These are phyloP conservation scores for Mythimna vitellina DNA, from an alignment of 2,888 invertebrate genomes.

Conservation along the genomic window DNA sequence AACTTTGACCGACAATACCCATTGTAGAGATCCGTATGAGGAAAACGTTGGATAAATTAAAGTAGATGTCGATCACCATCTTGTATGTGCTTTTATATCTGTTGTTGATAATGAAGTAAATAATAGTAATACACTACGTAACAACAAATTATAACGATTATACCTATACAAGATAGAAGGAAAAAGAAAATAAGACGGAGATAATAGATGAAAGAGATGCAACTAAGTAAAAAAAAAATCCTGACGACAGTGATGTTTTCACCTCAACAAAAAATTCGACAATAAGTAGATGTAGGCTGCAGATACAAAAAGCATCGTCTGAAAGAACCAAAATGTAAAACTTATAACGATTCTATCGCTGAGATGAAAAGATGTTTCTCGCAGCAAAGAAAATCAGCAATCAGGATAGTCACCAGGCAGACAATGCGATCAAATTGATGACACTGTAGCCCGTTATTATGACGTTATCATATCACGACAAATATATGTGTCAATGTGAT, in stretches of 20 bases:
- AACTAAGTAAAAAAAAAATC: too few species aligned
- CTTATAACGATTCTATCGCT: background rate
- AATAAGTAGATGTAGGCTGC: too few species aligned
- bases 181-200: background rate
- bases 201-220: too few species aligned
- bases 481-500: constrained; percentile 45
- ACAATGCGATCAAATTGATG: background rate
- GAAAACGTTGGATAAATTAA: constrained; percentile 22
- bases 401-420: background rate
- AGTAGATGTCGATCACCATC: constrained; percentile 1
- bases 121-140: background rate
- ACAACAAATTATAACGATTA: background rate
- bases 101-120: constrained; percentile 4
- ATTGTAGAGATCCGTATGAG: constrained; percentile 43
- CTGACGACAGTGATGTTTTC: too few species aligned
- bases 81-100: background rate
- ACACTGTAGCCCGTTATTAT: background rate
- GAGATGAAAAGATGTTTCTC: background rate
- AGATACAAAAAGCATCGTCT: too few species aligned
- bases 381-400: background rate
- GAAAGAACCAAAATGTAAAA: too few species aligned
- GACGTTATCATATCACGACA: constrained; percentile 8
- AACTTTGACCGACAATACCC: constrained; percentile 45
- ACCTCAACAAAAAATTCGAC: too few species aligned
- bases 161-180: background rate